Conservation (phyloP, 2,113 vertebrate genomes). For the Microcebus ravelobensis region DNA sequence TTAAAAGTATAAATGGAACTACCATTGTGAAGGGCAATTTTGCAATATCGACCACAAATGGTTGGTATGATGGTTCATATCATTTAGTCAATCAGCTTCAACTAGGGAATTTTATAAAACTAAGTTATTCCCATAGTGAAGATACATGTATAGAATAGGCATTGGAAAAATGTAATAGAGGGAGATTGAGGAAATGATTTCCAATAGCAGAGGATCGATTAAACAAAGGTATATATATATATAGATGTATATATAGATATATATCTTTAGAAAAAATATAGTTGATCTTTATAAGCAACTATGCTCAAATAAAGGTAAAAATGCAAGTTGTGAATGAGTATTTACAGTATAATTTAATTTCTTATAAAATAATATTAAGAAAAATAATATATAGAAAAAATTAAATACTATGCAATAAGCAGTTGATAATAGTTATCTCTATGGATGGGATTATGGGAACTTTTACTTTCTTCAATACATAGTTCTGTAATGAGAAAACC, state of each 20-base stretch:
- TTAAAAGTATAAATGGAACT: background rate
- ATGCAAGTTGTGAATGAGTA: background rate
- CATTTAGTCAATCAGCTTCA: background rate
- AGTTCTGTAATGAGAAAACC: background rate
- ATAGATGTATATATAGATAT: background rate
- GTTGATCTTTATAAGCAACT: background rate
- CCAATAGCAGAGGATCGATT: background rate
- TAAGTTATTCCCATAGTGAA: background rate
- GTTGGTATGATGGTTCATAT: background rate
- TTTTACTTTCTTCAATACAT: background rate
- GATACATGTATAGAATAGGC: background rate
- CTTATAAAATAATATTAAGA: background rate
- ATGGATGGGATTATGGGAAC: background rate
- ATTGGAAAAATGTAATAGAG: background rate
- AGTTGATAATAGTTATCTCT: background rate
- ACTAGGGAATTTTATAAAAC: background rate
- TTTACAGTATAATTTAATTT: background rate
- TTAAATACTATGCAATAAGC: background rate
- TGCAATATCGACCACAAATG: background rate
- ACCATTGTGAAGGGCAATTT: background rate
- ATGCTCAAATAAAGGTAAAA: background rate
- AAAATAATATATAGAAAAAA: background rate
- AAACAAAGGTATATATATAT: background rate
- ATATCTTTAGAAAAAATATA: background rate
- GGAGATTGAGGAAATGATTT: background rate